These are phyloP conservation scores for Megaceryle torquata DNA, from an alignment of 2,113 vertebrate genomes.

Conservation along the genomic window DNA sequence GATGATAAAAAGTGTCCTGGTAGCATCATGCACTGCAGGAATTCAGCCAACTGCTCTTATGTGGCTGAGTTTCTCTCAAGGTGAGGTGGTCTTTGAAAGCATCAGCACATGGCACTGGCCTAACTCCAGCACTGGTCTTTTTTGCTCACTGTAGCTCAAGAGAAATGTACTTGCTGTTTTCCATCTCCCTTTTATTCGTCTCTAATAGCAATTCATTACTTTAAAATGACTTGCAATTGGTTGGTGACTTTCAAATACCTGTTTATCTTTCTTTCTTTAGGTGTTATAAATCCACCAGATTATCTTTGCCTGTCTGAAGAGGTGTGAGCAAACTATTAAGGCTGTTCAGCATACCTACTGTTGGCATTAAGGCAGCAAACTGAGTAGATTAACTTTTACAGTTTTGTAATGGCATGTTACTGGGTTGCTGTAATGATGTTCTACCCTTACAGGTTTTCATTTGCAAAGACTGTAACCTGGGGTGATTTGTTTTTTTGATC, in stretches of 20 bases:
- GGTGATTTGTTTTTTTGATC: not conserved
- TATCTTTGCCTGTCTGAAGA: not conserved
- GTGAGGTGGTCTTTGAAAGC: not conserved
- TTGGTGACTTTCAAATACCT: not conserved
- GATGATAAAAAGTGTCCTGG: not conserved
- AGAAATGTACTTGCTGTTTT: not conserved
- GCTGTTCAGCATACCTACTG: not conserved
- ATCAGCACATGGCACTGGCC: not conserved
- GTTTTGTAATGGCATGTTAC: not conserved
- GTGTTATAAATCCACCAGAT: not conserved
- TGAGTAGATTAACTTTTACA: not conserved
- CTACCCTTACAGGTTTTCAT: not conserved
- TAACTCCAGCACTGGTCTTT: not conserved
- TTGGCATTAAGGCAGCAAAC: not conserved
- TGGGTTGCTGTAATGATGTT: not conserved
- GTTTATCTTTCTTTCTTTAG: conserved; percentile 16
- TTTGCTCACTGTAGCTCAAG: not conserved
- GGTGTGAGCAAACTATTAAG: not conserved
- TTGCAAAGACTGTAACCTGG: not conserved
- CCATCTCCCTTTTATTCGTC: not conserved
- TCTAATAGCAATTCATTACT: not conserved
- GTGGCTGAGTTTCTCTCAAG: not conserved
- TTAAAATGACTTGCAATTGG: not conserved
- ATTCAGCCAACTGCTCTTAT: not conserved
- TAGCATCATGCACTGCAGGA: not conserved